Evolutionary conservation across 64 coral and sea anemone genomes (phyloP), one percentile per base, ranked within the genome.

Genomic region (Montipora foliosa): DNA sequence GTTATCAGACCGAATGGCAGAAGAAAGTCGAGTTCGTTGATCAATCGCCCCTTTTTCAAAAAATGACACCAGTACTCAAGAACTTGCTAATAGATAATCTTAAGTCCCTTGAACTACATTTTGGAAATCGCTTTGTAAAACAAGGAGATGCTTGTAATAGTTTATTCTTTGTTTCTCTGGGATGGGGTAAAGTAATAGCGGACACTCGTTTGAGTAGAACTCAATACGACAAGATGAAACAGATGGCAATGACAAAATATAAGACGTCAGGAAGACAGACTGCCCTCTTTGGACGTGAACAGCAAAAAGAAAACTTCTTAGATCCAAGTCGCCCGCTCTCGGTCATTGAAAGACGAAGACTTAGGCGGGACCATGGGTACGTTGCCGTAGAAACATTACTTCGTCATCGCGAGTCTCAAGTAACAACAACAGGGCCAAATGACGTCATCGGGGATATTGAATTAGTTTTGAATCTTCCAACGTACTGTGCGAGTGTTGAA

Each of bases 381-480:
- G 89, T 87, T 72, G 95, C 92, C 24, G 88, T 94, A 86, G 95
- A 97, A 70, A 73, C 91, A 74, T 78, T 93, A 44, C 46, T 88
- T 70, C 55, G 93, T 3, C 71, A 68, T 60, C 89, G 95, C 61
- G 62, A 88, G 22, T 24, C 80, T 21, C 84, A 81, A 0, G 77
- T 97, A 29, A 90, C 92, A 10, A 74, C 91, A 2, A 97, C 91
- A 6, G 95, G 95, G 29, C 87, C 80, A 67, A 97, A 95, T 62
- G 95, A 94, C 6, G 75, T 95, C 53, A 97, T 97, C 15, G 95
- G 95, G 24, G 95, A 94, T n/a, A 76, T 97, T 29, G 95, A 97
- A 79, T 78, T 94, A 13, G 68, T 89, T 29, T 61, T 94, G 49
- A 80, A 94, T 51, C 60, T 97, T 1, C 78, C 95, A 9, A 91